These are phyloP conservation scores for Thaumatotibia leucotreta DNA, from an alignment of 1,140 invertebrate species.

Conservation along the genomic window DNA sequence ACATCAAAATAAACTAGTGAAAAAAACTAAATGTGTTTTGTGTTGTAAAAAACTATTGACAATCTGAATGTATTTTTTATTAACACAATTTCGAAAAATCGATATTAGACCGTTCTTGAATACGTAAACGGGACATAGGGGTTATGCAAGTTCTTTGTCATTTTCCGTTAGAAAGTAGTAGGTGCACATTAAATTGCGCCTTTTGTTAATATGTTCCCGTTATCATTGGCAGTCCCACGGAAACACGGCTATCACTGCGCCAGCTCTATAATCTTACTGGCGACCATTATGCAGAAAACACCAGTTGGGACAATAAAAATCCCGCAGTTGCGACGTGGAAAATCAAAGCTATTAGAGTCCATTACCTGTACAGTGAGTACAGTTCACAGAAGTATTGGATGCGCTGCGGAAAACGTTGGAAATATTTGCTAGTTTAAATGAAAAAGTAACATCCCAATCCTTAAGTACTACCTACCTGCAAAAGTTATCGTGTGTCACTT, in stretches of 20 bases:
- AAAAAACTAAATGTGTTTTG: too few relatives aligned
- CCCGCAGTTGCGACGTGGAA: conserved; percentile 46
- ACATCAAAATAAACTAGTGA: too few relatives aligned
- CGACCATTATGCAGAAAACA: conserved; percentile 61
- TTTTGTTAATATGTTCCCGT: conserved; percentile 60
- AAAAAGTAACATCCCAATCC: too few relatives aligned
- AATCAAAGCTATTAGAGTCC: conserved; percentile 51
- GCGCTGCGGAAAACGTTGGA: background rate
- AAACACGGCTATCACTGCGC: conserved; percentile 46
- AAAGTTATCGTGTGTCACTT: too few relatives aligned
- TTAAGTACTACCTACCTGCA: too few relatives aligned
- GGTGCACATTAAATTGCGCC: conserved; percentile 39
- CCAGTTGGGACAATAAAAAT: conserved; percentile 57
- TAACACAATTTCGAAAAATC: background rate
- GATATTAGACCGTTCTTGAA: background rate
- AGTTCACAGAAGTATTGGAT: conserved; percentile 6
- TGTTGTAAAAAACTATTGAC: too few relatives aligned
- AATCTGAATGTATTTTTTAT: background rate
- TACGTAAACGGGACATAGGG: background rate
- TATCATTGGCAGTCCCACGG: conserved; percentile 39
- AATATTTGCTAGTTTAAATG: background rate
- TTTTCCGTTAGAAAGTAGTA: conserved; percentile 45
- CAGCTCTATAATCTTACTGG: conserved; percentile 55
- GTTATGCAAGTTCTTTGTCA: conserved; percentile 37
- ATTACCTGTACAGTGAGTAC: conserved; percentile 31